These are phyloP conservation scores for Deilephila elpenor DNA, from an alignment of 2,888 invertebrate genomes.

Conservation along the genomic window DNA sequence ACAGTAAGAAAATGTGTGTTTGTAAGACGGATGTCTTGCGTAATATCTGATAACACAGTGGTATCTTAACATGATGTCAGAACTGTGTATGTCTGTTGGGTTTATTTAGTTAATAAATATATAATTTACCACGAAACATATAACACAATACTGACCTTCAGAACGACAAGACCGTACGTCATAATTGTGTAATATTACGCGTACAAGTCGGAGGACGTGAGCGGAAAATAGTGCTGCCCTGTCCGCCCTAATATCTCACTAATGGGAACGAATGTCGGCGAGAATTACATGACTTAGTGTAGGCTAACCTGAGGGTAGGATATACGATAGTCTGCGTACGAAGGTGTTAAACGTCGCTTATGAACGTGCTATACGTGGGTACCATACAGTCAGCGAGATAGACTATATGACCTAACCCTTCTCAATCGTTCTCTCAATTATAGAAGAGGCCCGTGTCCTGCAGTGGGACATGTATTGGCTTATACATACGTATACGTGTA, in stretches of 20 bases:
- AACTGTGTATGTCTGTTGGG: background rate
- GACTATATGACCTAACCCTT: too few relatives aligned
- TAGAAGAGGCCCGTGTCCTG: too few relatives aligned
- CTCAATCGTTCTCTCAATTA: too few relatives aligned
- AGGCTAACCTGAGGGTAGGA: background rate
- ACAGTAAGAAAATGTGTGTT: too few relatives aligned
- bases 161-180: background rate
- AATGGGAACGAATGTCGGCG: conserved; percentile 13
- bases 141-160: background rate
- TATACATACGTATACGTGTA: too few relatives aligned
- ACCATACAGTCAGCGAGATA: too few relatives aligned
- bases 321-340: too few relatives aligned
- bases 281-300: background rate
- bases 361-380: too few relatives aligned
- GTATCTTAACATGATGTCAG: too few relatives aligned
- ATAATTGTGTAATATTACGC: conserved; percentile 23
- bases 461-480: too few relatives aligned
- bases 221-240: conserved; percentile 1
- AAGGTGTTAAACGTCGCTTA: too few relatives aligned
- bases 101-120: background rate
- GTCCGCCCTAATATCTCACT: background rate
- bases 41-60: background rate
- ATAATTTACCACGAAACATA: too few relatives aligned
- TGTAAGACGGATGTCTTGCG: background rate
- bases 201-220: conserved; percentile 8